Evolutionary conservation across 2,888 invertebrate genomes (phyloP), one percentile per base, ranked within the genome.

Genomic region (Agrenia bidenticulata): DNA sequence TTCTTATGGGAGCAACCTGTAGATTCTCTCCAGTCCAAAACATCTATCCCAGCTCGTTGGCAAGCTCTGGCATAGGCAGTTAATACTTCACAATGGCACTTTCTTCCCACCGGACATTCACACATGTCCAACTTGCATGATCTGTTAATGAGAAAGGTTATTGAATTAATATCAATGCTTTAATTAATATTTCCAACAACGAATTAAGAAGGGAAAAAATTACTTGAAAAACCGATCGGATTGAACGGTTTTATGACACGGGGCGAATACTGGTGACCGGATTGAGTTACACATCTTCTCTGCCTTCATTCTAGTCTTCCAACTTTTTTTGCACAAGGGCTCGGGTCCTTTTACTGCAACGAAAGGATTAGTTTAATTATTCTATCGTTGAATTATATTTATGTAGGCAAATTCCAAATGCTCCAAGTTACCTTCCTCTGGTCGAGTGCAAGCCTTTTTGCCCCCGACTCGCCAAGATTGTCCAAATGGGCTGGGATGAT

Each of bases 401-500:
- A 32, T 32, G 32, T 32, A 32, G 4, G 23, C 4, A 26, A 45
- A 24, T 26, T 17, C 27, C 11, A 55, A 17, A 26, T 17, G n/a
- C 5, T 17, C 2, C 11, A 39, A 41, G 21, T 21, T 69, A 76
- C 76, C 76, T 56, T 77, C 76, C 61, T 77, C 84, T 54, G 80
- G 79, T 0, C 86, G 82, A 1, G 86, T 84, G 78, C 91, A 90
- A 2, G 87, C 86, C 63, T 86, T 86, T 67, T 85, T 87, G 0
- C 90, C 89, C 0, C 94, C 94, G 1, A 93, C 90, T 60, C 91
- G 86, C 96, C 96, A 97, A 2, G 94, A 92, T 56, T 88, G 85
- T 2, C 92, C 94, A 77, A 96, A 94, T 61, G 85, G 85, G 57
- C 82, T 81, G 0, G 84, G 81, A 75, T 91, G 89, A 53, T 83